Percentiles rank a stretch among this genome's conserved stretches.
Evolutionary conservation across 1,140 invertebrate genomes (phyloP).

Genomic region (Drosophila seguyi): DNA sequence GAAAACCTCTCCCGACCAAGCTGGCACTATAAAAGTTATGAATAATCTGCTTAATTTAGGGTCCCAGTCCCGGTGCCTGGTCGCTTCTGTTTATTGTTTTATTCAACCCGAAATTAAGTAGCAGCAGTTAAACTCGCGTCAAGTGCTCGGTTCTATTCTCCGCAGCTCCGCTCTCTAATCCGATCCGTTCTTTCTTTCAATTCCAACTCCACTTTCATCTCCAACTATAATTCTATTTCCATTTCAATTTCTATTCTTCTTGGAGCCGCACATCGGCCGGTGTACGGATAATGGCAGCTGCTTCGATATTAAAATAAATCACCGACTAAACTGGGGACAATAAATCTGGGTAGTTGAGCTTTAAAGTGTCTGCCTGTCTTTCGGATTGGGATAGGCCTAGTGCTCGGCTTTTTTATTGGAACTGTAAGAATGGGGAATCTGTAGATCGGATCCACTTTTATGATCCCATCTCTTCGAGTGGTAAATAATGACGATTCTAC

Average conservation of each 20-base stretch:
- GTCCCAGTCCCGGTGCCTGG: conserved; percentile 41
- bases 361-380: not conserved
- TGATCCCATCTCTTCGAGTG: conserved; percentile 5
- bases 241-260: conserved; percentile 23
- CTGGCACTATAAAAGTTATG: conserved; percentile 73
- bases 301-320: conserved; percentile 62
- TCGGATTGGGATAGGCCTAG: conserved; percentile 26
- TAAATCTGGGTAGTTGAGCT: conserved; percentile 45
- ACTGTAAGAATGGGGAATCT: conserved; percentile 2
- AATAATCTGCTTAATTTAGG: conserved; percentile 73
- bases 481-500: not conserved
- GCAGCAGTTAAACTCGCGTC: conserved; percentile 67
- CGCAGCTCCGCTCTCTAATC: conserved; percentile 25
- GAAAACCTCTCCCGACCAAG: conserved; percentile 18
- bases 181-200: conserved; percentile 23
- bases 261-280: conserved; percentile 2
- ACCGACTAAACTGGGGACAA: conserved; percentile 66
- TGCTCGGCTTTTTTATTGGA: conserved; percentile 7
- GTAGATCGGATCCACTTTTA: conserved; percentile 18
- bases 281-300: conserved; percentile 45
- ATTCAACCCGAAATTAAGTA: conserved; percentile 72
- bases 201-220: conserved; percentile 4
- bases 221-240: conserved; percentile 6
- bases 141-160: conserved; percentile 58
- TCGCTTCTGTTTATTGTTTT: conserved; percentile 75